Percentiles rank a stretch among this genome's conserved stretches.
phyloP scores from a whole-genome alignment of 2,888 invertebrate genomes.

The Apamea epomidion region DNA sequence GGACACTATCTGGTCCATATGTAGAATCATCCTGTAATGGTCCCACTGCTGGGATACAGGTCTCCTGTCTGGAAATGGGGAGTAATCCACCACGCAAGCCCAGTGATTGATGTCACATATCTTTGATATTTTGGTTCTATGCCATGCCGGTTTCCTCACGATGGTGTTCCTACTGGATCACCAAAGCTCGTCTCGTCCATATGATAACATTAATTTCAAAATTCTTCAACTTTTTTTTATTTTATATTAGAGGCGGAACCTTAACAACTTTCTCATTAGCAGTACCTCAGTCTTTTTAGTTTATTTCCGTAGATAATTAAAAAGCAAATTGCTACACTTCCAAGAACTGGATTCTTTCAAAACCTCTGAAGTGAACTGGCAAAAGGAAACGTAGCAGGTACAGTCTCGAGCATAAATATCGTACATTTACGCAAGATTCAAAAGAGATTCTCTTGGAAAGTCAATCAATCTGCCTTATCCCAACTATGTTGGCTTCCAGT shows the following conservation, averaged over 20 bases:
- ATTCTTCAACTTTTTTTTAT: not conserved
- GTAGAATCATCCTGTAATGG: not conserved
- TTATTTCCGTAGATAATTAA: constrained; percentile 28
- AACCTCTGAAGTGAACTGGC: constrained; percentile 22
- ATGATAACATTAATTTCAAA: not conserved
- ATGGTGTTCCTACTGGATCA: too few species aligned
- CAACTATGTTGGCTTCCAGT: not conserved
- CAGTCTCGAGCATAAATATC: not conserved
- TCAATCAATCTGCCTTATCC: not conserved
- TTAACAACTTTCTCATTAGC: constrained; percentile 18
- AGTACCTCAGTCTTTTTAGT: constrained; percentile 1
- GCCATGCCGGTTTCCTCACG: not conserved
- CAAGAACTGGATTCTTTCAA: constrained; percentile 22
- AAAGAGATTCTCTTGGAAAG: not conserved
- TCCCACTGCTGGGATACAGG: not conserved
- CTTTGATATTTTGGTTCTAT: not conserved
- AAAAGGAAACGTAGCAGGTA: constrained; percentile 9
- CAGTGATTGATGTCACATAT: not conserved
- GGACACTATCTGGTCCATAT: not conserved
- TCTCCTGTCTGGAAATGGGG: not conserved
- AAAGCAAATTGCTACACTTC: constrained; percentile 27
- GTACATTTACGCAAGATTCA: not conserved
- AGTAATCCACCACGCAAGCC: not conserved
- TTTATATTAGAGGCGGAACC: not conserved
- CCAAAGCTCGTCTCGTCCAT: not conserved